Conservation (phyloP, 2,113 vertebrate species). For the Pycnonotus jocosus region DNA sequence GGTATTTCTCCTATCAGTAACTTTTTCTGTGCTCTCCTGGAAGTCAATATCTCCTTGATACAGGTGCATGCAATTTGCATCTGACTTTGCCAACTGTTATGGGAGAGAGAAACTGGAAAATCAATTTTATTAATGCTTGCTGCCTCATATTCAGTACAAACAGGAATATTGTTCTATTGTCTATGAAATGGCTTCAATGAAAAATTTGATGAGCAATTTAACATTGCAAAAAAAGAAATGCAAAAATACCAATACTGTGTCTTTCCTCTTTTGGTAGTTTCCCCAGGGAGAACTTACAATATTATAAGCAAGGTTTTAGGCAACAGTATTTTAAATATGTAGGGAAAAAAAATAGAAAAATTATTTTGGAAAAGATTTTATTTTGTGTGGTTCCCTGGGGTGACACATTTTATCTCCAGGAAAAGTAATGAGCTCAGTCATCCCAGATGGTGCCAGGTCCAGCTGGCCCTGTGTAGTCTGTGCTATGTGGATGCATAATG, state of each 20-base stretch:
- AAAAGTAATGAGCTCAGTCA: neutral
- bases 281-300: neutral
- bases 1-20: neutral
- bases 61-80: constrained; percentile 44
- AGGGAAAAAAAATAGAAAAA: neutral
- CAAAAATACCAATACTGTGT: neutral
- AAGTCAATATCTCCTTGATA: constrained; percentile 36
- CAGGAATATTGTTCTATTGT: neutral
- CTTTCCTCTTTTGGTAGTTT: neutral
- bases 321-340: neutral
- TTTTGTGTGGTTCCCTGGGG: neutral
- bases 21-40: neutral
- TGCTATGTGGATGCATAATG: neutral
- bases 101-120: neutral
- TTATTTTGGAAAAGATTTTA: neutral
- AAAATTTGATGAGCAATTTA: neutral
- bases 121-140: constrained; percentile 18
- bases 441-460: neutral
- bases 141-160: neutral
- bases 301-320: neutral
- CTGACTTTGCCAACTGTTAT: constrained; percentile 20
- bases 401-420: neutral
- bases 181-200: neutral
- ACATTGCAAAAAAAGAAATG: neutral
- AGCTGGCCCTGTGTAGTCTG: neutral